Evolutionary conservation across 1,140 invertebrate species (phyloP).

Genomic region (Parapsyche elsis): DNA sequence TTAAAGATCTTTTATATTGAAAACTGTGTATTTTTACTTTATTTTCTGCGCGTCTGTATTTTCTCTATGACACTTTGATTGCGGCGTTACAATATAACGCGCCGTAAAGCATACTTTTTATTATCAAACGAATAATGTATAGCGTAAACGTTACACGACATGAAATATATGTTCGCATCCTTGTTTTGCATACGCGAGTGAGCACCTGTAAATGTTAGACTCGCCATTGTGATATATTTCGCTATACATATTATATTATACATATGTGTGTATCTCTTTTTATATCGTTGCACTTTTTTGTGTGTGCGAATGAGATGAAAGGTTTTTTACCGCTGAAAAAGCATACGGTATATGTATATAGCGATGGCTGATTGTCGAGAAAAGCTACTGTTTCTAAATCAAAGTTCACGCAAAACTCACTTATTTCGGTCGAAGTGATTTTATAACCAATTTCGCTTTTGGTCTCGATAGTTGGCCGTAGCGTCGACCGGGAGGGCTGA

Average conservation of each 20-base stretch:
- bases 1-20: too few species aligned
- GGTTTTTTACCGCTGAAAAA: neutral
- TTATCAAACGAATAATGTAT: slow-evolving; percentile 16
- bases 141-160: slow-evolving; percentile 23
- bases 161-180: slow-evolving; percentile 38
- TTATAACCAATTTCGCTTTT: slow-evolving; percentile 53
- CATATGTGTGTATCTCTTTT: too few species aligned
- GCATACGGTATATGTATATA: slow-evolving; percentile 17
- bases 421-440: slow-evolving; percentile 55
- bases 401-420: slow-evolving; percentile 51
- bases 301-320: neutral
- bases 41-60: neutral
- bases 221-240: slow-evolving; percentile 28
- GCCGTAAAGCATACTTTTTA: neutral
- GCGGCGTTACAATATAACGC: neutral
- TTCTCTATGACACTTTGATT: neutral
- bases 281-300: neutral
- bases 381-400: slow-evolving; percentile 36
- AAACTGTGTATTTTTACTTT: too few species aligned
- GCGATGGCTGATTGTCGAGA: neutral
- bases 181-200: slow-evolving; percentile 42
- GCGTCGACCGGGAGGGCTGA: neutral
- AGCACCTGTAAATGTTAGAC: slow-evolving; percentile 36
- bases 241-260: too few species aligned
- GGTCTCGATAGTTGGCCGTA: slow-evolving; percentile 47